Evolutionary conservation across 2,797 vertebrate genomes (phyloP), one percentile per base, ranked within the genome.

Genomic region (Alosa sapidissima): DNA sequence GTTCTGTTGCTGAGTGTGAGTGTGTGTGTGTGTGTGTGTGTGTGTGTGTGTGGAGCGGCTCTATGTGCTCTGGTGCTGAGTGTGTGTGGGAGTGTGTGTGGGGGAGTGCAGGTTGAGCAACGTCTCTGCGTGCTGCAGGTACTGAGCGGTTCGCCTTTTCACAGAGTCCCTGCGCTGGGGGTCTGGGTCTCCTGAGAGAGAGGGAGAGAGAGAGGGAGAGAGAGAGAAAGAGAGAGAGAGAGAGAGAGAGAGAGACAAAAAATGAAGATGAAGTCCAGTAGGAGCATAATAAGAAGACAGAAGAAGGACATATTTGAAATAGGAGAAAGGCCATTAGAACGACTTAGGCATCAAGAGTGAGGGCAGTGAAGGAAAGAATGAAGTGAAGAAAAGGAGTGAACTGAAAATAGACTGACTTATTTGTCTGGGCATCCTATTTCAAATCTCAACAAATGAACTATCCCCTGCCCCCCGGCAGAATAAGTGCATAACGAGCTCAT

Each of bases 61-160:
- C 21, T 60, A 60, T 60, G 55, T 60, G 28, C 28, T 28, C 28
- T 28, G 19, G 24, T n/a, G 19, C n/a, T 84, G 92, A 1, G 94
- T 92, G 88, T 91, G 89, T 68, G 91, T 87, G 52, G 93, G 92
- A 1, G 94, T 92, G 88, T 91, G 68, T 92, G 94, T 55, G 28
- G 92, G 85, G 92, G 68, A 78, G 72, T 78, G 72, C 14, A 78
- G 72, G 72, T 78, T 91, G 0, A 97, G 92, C 88, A 97, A 91
- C 87, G 93, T 93, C 90, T 98, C 97, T 0, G 96, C 95, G 7
- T 96, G 95, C 86, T 95, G 93, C 58, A 98, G 92, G 83, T 97
- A 97, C 90, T 96, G 94, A 0, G 96, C 96, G 0, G 96, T 97
- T 89, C 94, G 94, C 89, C 94, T 96, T 91, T 96, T 96, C 87